These are phyloP conservation scores for Sceloporus tristichus DNA, from an alignment of 2,113 vertebrate species.

Conservation along the genomic window DNA sequence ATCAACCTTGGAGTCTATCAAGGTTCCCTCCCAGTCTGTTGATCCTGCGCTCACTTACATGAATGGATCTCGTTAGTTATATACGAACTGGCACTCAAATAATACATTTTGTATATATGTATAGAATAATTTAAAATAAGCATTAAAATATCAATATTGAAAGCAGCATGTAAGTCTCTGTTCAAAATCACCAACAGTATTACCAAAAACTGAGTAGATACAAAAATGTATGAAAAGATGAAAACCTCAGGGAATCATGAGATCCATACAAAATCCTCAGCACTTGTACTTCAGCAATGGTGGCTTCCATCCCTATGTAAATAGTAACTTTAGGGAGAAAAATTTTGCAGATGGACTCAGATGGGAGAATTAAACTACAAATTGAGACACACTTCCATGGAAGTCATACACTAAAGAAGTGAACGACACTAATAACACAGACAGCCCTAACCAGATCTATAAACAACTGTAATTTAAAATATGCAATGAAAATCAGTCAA, in stretches of 20 bases:
- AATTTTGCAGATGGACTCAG: no score
- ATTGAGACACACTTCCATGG: not conserved
- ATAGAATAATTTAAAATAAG: no score
- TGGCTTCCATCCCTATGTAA: not conserved
- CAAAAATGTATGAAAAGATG: not conserved
- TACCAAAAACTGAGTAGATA: not conserved
- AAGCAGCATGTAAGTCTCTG: not conserved
- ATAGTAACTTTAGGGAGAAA: no score
- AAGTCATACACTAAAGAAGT: not conserved
- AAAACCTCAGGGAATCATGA: not conserved
- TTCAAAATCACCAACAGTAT: not conserved
- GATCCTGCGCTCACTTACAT: no score
- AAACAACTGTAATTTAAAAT: not conserved
- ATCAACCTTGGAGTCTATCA: no score
- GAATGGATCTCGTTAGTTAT: no score
- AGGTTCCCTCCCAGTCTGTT: no score
- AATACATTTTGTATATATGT: no score
- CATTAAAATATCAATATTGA: not conserved
- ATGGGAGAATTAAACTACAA: not conserved
- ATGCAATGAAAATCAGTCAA: not conserved
- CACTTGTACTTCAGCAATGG: not conserved
- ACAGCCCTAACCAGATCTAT: not conserved
- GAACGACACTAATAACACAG: not conserved
- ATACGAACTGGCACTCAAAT: no score
- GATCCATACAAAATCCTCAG: not conserved